Evolutionary conservation across 2,888 invertebrate species (phyloP).

Genomic region (Spodoptera exigua): DNA sequence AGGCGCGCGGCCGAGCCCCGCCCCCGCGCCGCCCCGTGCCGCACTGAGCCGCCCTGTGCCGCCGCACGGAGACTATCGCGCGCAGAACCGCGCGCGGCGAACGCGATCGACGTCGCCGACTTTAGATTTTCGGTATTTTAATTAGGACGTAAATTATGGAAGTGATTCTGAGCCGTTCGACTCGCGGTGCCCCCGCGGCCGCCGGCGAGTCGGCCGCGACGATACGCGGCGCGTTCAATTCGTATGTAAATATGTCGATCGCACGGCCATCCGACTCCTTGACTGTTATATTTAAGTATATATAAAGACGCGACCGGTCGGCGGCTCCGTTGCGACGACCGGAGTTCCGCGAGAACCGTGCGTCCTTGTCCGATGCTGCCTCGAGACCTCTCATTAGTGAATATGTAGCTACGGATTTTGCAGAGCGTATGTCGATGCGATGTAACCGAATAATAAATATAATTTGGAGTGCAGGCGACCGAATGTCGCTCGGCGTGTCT

Average conservation of each 20-base stretch:
- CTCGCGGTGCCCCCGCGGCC: conserved; percentile 64
- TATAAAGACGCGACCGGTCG: conserved; percentile 79
- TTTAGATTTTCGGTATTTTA: conserved; percentile 84
- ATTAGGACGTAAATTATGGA: conserved; percentile 87
- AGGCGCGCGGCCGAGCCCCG: conserved; percentile 76
- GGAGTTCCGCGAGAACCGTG: conserved; percentile 72
- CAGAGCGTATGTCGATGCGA: conserved; percentile 84
- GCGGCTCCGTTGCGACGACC: conserved; percentile 72
- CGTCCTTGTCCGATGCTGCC: conserved; percentile 82
- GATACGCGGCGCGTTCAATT: conserved; percentile 75
- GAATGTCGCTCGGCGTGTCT: conserved; percentile 69
- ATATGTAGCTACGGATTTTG: conserved; percentile 85
- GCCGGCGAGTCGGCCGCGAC: conserved; percentile 59
- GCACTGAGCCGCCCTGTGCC: conserved; percentile 17
- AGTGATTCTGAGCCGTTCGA: conserved; percentile 83
- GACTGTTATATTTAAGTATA: conserved; percentile 87
- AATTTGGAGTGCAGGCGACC: conserved; percentile 80
- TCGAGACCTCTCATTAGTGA: conserved; percentile 88
- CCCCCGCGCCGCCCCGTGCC: conserved; percentile 55
- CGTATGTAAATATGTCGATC: conserved; percentile 85
- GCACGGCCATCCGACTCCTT: conserved; percentile 82
- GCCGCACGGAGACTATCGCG: conserved; percentile 52
- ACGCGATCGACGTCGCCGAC: conserved; percentile 59
- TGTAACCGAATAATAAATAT: conserved; percentile 85
- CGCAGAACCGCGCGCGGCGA: conserved; percentile 50